phyloP scores from a whole-genome alignment of 2,797 vertebrate species.

The Malurus splendens region DNA sequence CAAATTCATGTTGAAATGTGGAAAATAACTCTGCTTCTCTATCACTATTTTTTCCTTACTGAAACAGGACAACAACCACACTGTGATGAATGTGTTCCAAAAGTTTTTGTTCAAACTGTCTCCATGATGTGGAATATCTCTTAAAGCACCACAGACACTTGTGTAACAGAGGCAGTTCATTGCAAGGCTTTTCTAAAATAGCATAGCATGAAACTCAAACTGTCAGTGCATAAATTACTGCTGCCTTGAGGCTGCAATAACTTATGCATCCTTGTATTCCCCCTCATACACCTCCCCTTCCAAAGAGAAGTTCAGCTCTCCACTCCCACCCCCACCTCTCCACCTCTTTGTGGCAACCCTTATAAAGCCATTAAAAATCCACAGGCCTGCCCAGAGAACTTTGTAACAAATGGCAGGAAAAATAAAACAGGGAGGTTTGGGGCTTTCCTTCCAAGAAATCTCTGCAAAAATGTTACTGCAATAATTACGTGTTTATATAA shows the following conservation, averaged over 20 bases:
- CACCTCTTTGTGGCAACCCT: neutral
- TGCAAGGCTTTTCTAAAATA: slow-evolving; percentile 22
- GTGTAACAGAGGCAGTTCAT: neutral
- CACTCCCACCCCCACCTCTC: neutral
- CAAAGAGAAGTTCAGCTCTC: neutral
- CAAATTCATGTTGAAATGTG: neutral
- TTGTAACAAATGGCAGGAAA: neutral
- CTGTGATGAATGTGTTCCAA: neutral
- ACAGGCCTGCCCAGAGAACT: neutral
- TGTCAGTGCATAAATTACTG: slow-evolving; percentile 51
- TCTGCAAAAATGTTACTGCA: neutral
- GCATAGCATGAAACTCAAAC: slow-evolving; percentile 45
- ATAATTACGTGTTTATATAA: neutral
- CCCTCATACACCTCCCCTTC: neutral
- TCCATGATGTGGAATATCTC: neutral
- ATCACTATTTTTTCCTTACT: neutral
- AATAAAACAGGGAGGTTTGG: neutral
- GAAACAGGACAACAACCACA: neutral
- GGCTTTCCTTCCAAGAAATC: neutral
- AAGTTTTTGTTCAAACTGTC: neutral
- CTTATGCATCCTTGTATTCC: slow-evolving; percentile 20
- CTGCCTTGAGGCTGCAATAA: slow-evolving; percentile 39
- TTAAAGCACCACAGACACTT: neutral
- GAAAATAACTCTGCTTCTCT: neutral
- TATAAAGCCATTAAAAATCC: neutral